These are phyloP conservation scores for Tetragonula clypearis DNA, from an alignment of 1,140 invertebrate genomes.

Conservation along the genomic window DNA sequence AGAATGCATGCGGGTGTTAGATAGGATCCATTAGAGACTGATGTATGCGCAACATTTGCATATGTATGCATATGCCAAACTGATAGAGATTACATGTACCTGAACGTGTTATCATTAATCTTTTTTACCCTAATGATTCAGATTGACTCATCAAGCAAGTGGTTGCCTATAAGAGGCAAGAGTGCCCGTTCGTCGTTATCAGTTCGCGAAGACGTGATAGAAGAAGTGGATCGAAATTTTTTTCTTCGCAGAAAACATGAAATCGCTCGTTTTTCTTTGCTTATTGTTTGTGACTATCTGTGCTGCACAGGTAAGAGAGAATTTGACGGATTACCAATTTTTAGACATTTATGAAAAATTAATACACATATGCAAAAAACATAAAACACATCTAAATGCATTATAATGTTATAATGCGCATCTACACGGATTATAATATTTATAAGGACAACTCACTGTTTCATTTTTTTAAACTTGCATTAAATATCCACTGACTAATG, in stretches of 20 bases:
- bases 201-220: neutral
- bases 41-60: too few species aligned
- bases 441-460: too few species aligned
- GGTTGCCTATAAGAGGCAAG: neutral
- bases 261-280: neutral
- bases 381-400: neutral
- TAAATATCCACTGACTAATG: neutral
- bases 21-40: neutral
- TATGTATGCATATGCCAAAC: accelerated
- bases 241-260: conserved; percentile 1
- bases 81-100: neutral
- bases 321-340: neutral
- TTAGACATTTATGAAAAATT: neutral
- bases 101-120: neutral
- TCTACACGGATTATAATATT: too few species aligned
- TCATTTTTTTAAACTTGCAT: neutral
- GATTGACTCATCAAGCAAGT: neutral
- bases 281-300: conserved; percentile 4
- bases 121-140: neutral
- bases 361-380: neutral
- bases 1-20: neutral
- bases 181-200: neutral
- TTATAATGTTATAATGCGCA: too few species aligned
- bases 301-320: conserved; percentile 27
- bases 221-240: neutral